A percentile compares a stretch with the other conserved stretches of the same genome.
Conservation (phyloP, 2,797 vertebrate genomes). For the Ciconia nigra region DNA sequence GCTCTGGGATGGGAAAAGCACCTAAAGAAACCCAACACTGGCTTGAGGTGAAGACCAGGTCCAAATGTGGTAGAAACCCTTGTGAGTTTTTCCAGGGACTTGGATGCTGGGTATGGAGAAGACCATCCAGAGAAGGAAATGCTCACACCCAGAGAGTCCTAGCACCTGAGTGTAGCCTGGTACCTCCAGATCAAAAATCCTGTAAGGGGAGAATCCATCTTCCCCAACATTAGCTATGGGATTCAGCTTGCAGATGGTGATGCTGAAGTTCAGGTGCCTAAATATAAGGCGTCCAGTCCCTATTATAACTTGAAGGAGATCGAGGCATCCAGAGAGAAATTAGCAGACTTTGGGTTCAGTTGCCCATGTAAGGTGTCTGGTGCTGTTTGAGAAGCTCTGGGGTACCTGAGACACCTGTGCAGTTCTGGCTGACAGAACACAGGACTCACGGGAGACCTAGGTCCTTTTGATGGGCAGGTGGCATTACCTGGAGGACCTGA, state of each 20-base stretch:
- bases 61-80: not conserved
- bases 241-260: not conserved
- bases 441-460: not conserved
- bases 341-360: not conserved
- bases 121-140: not conserved
- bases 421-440: not conserved
- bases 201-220: not conserved
- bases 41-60: not conserved
- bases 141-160: fast-evolving
- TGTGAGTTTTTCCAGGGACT: not conserved
- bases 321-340: fast-evolving
- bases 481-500: not conserved
- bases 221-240: not conserved
- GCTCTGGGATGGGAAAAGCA: not conserved
- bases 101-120: not conserved
- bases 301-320: not conserved
- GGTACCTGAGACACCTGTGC: not conserved
- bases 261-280: not conserved
- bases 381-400: not conserved
- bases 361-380: not conserved
- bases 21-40: not conserved
- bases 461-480: not conserved
- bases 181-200: not conserved
- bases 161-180: not conserved
- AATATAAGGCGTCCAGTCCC: fast-evolving